Evolutionary conservation across 2,888 invertebrate species (phyloP), one percentile per base, ranked within the genome.

Genomic region (Eilema depressum): DNA sequence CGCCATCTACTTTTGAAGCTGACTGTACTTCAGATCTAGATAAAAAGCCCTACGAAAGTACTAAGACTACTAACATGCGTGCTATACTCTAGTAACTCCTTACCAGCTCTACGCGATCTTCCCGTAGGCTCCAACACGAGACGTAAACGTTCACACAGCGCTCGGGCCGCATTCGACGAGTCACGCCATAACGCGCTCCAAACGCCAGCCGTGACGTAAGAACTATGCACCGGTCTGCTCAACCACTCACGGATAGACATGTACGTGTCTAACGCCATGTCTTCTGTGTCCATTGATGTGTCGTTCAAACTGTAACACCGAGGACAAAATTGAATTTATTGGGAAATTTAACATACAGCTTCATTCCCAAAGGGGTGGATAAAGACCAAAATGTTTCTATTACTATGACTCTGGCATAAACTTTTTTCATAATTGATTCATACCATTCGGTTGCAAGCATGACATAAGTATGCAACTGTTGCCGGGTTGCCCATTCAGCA

Each of bases 71-170:
- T n/a, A n/a, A n/a, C n/a, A n/a, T n/a, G n/a, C 7, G 33, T 33
- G 8, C 20, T 47, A 3, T n/a, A 53, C n/a, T 5, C 28, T 28
- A 30, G 3, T 10, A 3, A 12, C n/a, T 26, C 33, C 86, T 79
- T 37, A 95, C 95, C 95, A 25, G 95, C 98, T 47, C 99, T 95
- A 76, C 99, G 96, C 0, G 99, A 98, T 0, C 99, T 98, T 83
- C 98, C 98, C 0, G 99, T 99, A 0, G 99, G 99, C 89, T 99
- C 99, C 57, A 99, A 92, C 62, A 99, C 98, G 0, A 99, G 96
- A 63, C 99, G 96, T 74, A 99, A 95, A 83, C 99, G 98, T 90
- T 99, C 99, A 80, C 99, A 98, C 53, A 99, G 95, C 88, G 80
- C 95, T 79, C 83, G 95, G 53, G 94, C 92, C 0, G 89, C 88